phyloP scores from a whole-genome alignment of 2,113 vertebrate genomes.

The Onychostoma macrolepis region DNA sequence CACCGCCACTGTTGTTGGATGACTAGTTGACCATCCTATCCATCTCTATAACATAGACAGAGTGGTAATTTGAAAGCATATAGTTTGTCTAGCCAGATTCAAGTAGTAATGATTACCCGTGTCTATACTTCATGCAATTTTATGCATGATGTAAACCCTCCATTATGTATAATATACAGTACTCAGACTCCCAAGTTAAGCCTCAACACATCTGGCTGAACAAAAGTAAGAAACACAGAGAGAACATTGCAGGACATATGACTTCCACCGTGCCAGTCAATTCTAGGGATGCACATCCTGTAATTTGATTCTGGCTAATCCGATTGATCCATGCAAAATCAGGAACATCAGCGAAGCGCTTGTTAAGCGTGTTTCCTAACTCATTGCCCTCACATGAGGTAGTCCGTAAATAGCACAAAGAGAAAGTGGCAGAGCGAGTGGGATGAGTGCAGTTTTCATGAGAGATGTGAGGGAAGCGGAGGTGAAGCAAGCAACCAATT shows the following conservation, averaged over 20 bases:
- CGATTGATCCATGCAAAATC: conserved; percentile 46
- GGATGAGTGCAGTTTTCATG: conserved; percentile 3
- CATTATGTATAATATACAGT: not conserved
- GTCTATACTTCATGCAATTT: conserved; percentile 4
- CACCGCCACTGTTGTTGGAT: not conserved
- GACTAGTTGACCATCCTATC: not conserved
- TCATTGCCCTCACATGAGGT: conserved; percentile 60
- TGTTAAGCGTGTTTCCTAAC: conserved; percentile 43
- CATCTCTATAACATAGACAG: not conserved
- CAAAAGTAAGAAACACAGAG: conserved; percentile 14
- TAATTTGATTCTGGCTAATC: conserved; percentile 61
- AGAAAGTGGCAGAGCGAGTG: conserved; percentile 11
- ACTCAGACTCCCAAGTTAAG: not conserved
- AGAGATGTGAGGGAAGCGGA: not conserved
- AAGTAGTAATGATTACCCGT: not conserved
- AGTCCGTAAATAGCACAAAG: conserved; percentile 53
- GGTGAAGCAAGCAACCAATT: conserved; percentile 29
- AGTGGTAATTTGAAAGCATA: not conserved
- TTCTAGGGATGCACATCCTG: conserved; percentile 9
- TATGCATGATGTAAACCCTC: not conserved
- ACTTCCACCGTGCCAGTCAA: not conserved
- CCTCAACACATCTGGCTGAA: not conserved
- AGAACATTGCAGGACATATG: conserved; percentile 33
- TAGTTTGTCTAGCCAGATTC: not conserved
- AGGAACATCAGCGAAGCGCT: conserved; percentile 49